phyloP scores from a whole-genome alignment of 1,140 invertebrate species.

The Dendroctonus ponderosae region DNA sequence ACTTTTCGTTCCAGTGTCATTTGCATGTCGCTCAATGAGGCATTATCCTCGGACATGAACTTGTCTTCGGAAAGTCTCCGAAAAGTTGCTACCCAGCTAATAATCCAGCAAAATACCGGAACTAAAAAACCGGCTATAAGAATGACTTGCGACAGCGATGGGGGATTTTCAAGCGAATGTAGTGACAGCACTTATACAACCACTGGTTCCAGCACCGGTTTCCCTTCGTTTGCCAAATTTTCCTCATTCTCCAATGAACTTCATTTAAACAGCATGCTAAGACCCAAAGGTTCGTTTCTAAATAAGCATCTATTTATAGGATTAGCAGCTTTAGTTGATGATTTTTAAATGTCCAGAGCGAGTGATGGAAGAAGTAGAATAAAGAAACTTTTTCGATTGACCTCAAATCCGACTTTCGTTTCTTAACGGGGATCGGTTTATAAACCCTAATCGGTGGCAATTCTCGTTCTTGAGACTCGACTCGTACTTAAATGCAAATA shows the following conservation, averaged over 20 bases:
- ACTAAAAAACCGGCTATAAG: slow-evolving; percentile 9
- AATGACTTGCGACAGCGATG: slow-evolving; percentile 46
- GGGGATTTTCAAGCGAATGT: slow-evolving; percentile 48
- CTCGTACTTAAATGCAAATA: too few species aligned
- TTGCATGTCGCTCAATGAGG: slow-evolving; percentile 53
- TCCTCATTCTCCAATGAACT: slow-evolving; percentile 31
- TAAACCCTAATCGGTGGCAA: too few species aligned
- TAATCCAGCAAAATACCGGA: slow-evolving; percentile 44
- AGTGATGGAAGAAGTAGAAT: too few species aligned
- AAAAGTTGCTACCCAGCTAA: slow-evolving; percentile 50
- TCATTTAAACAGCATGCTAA: slow-evolving; percentile 22
- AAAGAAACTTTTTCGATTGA: too few species aligned
- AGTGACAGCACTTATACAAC: slow-evolving; percentile 43
- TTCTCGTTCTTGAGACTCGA: too few species aligned
- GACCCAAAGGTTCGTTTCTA: slow-evolving; percentile 21
- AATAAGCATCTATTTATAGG: not conserved
- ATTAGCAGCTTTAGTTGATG: too few species aligned
- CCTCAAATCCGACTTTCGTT: too few species aligned
- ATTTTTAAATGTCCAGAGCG: too few species aligned
- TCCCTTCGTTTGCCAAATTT: slow-evolving; percentile 34
- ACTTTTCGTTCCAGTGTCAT: slow-evolving; percentile 47
- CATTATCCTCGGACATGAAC: slow-evolving; percentile 50
- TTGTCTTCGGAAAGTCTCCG: slow-evolving; percentile 52
- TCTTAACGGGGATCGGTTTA: too few species aligned
- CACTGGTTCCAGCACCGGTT: slow-evolving; percentile 31